Evolutionary conservation across 2,797 vertebrate species (phyloP).

Genomic region (Pseudochaenichthys georgianus): DNA sequence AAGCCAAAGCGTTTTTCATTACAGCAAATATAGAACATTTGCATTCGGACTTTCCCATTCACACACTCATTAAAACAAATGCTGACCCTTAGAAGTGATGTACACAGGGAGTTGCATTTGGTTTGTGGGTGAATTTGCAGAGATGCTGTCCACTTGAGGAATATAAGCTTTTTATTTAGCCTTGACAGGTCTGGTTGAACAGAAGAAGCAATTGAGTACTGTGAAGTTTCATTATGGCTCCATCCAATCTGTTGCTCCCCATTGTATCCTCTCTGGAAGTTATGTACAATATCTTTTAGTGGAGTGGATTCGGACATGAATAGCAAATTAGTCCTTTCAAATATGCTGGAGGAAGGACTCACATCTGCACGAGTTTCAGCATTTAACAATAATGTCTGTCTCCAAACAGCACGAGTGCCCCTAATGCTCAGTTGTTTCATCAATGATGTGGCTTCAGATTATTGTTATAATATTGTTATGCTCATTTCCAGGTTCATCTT

Average conservation of each 20-base stretch:
- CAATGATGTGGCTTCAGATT: too few relatives aligned
- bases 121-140: constrained; percentile 14
- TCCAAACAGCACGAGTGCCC: background rate
- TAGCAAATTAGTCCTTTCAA: constrained; percentile 13
- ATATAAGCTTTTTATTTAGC: constrained; percentile 28
- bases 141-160: background rate
- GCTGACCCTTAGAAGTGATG: background rate
- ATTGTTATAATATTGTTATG: too few relatives aligned
- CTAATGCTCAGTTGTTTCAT: background rate
- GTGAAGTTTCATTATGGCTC: constrained; percentile 12
- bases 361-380: constrained; percentile 10
- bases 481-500: too few relatives aligned
- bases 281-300: constrained; percentile 26
- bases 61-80: constrained; percentile 4
- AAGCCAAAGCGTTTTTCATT: constrained; percentile 22
- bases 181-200: constrained; percentile 35
- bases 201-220: constrained; percentile 14
- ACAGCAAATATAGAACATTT: background rate
- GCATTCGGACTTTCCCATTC: background rate
- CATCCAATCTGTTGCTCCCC: constrained; percentile 35
- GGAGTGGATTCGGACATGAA: constrained; percentile 7
- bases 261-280: constrained; percentile 21
- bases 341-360: constrained; percentile 12
- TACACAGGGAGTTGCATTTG: constrained; percentile 1
- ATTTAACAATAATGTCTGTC: background rate